These are phyloP conservation scores for Phoxinus dragarum DNA, from an alignment of 2,797 vertebrate genomes.

Conservation along the genomic window DNA sequence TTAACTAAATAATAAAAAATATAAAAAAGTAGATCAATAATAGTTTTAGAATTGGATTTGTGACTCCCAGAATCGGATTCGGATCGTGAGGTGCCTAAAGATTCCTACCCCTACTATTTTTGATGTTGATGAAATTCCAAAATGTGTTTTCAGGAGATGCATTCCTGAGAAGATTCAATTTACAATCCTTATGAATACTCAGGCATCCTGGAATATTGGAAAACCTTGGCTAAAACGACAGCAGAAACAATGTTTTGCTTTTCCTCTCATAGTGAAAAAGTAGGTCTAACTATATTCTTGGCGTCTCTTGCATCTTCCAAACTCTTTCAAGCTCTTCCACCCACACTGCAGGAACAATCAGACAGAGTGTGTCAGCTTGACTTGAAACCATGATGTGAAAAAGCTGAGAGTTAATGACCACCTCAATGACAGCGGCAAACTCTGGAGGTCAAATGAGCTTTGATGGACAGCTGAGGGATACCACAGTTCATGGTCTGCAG, in stretches of 20 bases:
- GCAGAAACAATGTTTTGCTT: not conserved
- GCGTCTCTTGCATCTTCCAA: conserved; percentile 12
- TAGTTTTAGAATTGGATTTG: too few species aligned
- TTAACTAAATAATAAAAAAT: too few species aligned
- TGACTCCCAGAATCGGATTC: too few species aligned
- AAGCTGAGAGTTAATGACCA: conserved; percentile 23
- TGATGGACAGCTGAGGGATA: conserved; percentile 38
- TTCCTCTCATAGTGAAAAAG: conserved; percentile 2
- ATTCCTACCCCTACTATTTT: too few species aligned
- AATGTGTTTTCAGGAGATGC: not conserved
- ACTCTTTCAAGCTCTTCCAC: conserved; percentile 22
- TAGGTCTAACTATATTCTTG: not conserved
- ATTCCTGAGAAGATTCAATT: not conserved
- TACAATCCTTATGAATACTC: not conserved
- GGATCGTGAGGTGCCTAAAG: too few species aligned
- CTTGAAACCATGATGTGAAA: conserved; percentile 30
- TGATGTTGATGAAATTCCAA: not conserved
- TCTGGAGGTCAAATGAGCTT: conserved; percentile 34
- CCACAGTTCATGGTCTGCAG: conserved; percentile 8
- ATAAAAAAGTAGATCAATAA: too few species aligned
- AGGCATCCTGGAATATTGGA: not conserved
- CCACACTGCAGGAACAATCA: conserved; percentile 10
- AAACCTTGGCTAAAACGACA: not conserved
- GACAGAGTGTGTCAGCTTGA: conserved; percentile 18
- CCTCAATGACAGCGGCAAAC: conserved; percentile 36